Base-by-base conservation (phyloP, 2,888 invertebrate species). In the Drosophila nigricruria region DNA sequence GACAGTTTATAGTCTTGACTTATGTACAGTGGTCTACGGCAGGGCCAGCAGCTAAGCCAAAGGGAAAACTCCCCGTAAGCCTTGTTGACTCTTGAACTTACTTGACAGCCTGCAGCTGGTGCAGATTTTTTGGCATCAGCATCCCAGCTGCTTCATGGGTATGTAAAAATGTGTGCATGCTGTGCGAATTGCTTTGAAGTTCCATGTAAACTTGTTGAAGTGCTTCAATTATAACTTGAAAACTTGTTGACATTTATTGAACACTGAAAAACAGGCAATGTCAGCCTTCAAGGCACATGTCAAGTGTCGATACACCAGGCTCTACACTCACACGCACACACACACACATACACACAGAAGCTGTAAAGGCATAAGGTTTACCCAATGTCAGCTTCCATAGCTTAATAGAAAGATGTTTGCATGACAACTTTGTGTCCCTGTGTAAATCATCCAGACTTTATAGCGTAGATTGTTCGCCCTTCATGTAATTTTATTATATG, bases 151-250 rank as follows among this genome's bases (percentile, higher is more conserved):
- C 50, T 60, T 53, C 12, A 59, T 64, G 77, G 58, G 73, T 68
- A 70, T 79, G 73, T 49, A 50, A 62, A 73, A 45, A 34, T 59
- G 58, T 69, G 64, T 54, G 30, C 47, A 69, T 73, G 60, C 40
- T 68, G 75, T 70, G 58, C 43, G 56, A 62, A 66, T 74, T 74
- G 52, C 71, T 73, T 76, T 77, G 74, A 61, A 73, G 58, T 71
- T 73, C 54, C 63, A 69, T 66, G 71, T 60, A 64, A 81, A 82
- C 73, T 82, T 76, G 69, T 59, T 75, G 76, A 87, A 84, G 88
- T 82, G 88, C 80, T 84, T 87, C 85, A 87, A 87, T 84, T 87
- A 85, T 80, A 87, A 84, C 79, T 87, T 84, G 76, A 72, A 73
- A 87, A 79, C 88, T 88, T 84, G 85, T 82, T 84, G 88, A 84